A percentile compares a stretch with the other conserved stretches of the same genome.
Conservation (phyloP, 2,888 invertebrate species). For the Cinara cedri region DNA sequence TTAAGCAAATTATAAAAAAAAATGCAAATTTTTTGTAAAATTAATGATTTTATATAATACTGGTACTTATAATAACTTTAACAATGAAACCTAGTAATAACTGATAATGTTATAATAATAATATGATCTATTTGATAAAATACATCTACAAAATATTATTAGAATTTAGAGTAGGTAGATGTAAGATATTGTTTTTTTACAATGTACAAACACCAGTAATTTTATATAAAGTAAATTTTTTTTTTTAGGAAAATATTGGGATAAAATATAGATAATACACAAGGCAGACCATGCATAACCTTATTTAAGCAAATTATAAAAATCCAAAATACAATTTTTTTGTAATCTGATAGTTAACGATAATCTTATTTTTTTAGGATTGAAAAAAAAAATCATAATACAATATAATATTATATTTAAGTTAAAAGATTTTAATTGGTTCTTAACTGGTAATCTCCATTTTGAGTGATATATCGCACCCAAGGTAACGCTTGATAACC, state of each 20-base stretch:
- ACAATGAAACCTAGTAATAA: background rate
- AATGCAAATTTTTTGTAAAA: no score
- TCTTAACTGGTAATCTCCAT: constrained; percentile 73
- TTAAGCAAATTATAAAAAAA: no score
- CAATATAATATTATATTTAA: background rate
- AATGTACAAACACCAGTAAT: constrained; percentile 9
- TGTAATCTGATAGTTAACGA: constrained; percentile 7
- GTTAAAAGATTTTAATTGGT: constrained; percentile 61
- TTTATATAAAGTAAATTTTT: background rate
- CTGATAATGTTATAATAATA: background rate
- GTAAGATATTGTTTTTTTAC: constrained; percentile 23
- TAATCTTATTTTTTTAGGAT: constrained; percentile 5
- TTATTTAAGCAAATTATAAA: constrained; percentile 31
- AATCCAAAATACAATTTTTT: background rate
- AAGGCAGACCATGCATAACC: constrained; percentile 41
- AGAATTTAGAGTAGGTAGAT: constrained; percentile 25
- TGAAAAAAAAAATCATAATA: constrained; percentile 11
- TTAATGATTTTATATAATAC: constrained; percentile 19
- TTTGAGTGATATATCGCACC: constrained; percentile 75
- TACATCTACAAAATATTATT: constrained; percentile 30
- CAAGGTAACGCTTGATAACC: constrained; percentile 72
- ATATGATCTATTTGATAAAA: constrained; percentile 9
- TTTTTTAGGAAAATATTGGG: background rate
- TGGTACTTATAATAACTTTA: constrained; percentile 18
- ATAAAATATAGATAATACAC: constrained; percentile 14